These are phyloP conservation scores for Thymelicus acteon DNA, from an alignment of 2,888 invertebrate species.

Conservation along the genomic window DNA sequence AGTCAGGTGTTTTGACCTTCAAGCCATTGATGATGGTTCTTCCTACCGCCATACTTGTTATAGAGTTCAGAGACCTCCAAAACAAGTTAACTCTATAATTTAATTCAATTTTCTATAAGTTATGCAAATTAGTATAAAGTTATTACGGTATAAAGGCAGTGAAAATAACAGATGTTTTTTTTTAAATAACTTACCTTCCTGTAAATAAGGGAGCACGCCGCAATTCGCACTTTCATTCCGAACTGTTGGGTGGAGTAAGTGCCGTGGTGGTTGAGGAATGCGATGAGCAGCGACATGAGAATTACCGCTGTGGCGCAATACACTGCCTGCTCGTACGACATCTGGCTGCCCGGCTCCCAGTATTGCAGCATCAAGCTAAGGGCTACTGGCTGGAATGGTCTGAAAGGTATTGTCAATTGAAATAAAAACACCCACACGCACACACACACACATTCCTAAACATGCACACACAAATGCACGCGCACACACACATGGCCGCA, in stretches of 20 bases:
- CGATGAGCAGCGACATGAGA: conserved; percentile 81
- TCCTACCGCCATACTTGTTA: no score
- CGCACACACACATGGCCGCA: no score
- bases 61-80: no score
- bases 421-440: no score
- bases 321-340: conserved; percentile 84
- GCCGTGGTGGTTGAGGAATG: conserved; percentile 87
- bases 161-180: background rate
- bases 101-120: background rate
- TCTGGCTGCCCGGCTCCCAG: conserved; percentile 83
- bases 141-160: no score
- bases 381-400: conserved; percentile 87
- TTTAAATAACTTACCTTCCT: conserved; percentile 88
- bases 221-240: conserved; percentile 92
- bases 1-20: no score
- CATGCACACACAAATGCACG: no score
- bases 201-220: conserved; percentile 93
- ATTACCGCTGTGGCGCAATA: conserved; percentile 86
- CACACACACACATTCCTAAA: no score
- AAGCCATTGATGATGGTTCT: no score
- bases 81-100: no score
- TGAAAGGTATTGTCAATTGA: conserved; percentile 52
- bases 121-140: no score
- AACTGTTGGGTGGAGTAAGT: conserved; percentile 89
- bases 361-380: conserved; percentile 87